phyloP scores from a whole-genome alignment of 2,888 invertebrate genomes.

The Leptura quadrifasciata region DNA sequence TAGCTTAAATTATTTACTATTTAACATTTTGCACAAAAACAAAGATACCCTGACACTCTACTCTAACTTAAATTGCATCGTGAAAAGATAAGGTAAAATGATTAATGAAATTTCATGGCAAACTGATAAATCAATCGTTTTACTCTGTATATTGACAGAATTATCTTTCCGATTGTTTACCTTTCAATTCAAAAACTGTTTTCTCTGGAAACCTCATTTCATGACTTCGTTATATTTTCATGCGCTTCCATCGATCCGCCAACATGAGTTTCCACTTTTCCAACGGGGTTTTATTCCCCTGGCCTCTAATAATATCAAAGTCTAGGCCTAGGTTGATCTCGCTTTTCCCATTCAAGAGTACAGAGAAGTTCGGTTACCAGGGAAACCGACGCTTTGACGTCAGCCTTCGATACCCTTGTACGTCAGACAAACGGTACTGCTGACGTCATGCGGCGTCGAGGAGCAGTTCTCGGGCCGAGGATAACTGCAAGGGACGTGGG shows the following conservation, averaged over 20 bases:
- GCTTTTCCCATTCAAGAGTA: slow-evolving; percentile 36
- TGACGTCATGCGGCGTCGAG: slow-evolving; percentile 46
- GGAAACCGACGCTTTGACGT: slow-evolving; percentile 51
- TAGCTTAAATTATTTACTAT: too few relatives aligned
- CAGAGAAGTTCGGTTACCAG: slow-evolving; percentile 36
- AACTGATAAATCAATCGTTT: not conserved
- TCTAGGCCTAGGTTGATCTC: slow-evolving; percentile 46
- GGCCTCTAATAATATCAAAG: slow-evolving; percentile 38
- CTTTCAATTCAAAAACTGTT: slow-evolving; percentile 1
- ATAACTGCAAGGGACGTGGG: slow-evolving; percentile 23
- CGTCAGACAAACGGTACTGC: slow-evolving; percentile 28
- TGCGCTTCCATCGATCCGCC: slow-evolving; percentile 29
- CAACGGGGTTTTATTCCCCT: slow-evolving; percentile 25
- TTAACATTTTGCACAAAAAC: too few relatives aligned
- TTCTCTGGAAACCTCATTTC: not conserved
- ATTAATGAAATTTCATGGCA: not conserved
- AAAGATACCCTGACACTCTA: too few relatives aligned
- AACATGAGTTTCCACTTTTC: slow-evolving; percentile 25
- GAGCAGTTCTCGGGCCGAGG: slow-evolving; percentile 26
- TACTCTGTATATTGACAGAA: not conserved
- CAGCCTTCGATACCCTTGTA: slow-evolving; percentile 43
- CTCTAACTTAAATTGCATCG: not conserved
- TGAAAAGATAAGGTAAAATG: not conserved
- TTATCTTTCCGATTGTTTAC: not conserved
- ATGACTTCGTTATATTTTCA: slow-evolving; percentile 2